Evolutionary conservation across 1,140 invertebrate genomes (phyloP).

Genomic region (Heliconius congener): DNA sequence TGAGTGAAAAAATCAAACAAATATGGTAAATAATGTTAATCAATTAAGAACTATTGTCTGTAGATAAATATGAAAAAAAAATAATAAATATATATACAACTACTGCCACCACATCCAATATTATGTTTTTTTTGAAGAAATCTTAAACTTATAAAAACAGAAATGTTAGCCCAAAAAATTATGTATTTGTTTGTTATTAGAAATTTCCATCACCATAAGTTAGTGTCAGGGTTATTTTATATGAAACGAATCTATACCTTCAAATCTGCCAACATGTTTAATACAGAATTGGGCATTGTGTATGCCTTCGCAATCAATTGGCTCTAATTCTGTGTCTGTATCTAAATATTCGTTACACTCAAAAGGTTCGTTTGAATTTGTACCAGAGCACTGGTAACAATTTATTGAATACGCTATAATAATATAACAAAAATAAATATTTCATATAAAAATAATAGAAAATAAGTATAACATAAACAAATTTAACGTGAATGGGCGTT

Average conservation of each 20-base stretch:
- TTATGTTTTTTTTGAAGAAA: background rate
- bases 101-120: background rate
- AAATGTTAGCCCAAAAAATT: background rate
- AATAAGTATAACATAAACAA: background rate
- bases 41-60: background rate
- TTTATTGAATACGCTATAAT: constrained; percentile 84
- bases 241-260: constrained; percentile 85
- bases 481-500: constrained; percentile 46
- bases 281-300: constrained; percentile 94
- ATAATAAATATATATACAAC: background rate
- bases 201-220: background rate
- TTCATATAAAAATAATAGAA: background rate
- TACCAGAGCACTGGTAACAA: constrained; percentile 95
- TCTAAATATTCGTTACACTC: constrained; percentile 94
- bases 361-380: constrained; percentile 88
- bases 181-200: background rate
- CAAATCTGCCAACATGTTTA: constrained; percentile 96
- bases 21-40: background rate
- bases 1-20: background rate
- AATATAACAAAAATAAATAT: background rate
- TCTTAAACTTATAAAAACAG: background rate
- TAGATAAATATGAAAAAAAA: background rate
- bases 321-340: constrained; percentile 85
- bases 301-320: constrained; percentile 88
- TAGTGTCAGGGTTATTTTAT: background rate